Percentiles rank a stretch among this genome's conserved stretches.
phyloP scores from a whole-genome alignment of 2,797 vertebrate genomes.

The Argya squamiceps region DNA sequence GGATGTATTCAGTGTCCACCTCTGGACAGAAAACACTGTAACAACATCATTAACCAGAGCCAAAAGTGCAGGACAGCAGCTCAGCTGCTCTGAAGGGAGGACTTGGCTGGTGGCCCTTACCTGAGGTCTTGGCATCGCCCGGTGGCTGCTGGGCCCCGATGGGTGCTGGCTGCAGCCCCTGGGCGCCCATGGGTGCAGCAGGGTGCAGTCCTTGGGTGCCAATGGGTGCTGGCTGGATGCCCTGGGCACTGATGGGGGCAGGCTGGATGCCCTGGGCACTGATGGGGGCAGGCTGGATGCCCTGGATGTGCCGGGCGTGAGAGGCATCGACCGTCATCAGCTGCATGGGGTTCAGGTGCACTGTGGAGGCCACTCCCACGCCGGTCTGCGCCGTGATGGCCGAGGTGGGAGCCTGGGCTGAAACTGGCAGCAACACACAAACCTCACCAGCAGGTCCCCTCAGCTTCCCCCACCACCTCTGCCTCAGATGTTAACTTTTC shows the following conservation, averaged over 20 bases:
- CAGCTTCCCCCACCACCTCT: accelerated
- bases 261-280: slow-evolving; percentile 89
- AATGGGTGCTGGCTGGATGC: slow-evolving; percentile 85
- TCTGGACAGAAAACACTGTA: neutral
- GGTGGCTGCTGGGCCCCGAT: slow-evolving; percentile 84
- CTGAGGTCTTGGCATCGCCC: slow-evolving; percentile 87
- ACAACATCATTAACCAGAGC: neutral
- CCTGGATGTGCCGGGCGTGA: slow-evolving; percentile 87
- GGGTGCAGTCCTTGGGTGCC: slow-evolving; percentile 92
- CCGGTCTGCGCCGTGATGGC: slow-evolving; percentile 89
- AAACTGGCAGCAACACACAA: slow-evolving; percentile 75
- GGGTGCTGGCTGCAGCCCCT: slow-evolving; percentile 89
- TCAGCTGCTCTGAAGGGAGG: neutral
- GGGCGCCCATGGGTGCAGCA: slow-evolving; percentile 84
- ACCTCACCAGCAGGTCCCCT: neutral
- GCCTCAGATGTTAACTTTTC: neutral
- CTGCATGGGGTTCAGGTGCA: slow-evolving; percentile 97
- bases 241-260: slow-evolving; percentile 75
- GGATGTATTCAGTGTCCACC: too few species aligned
- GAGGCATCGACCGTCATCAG: slow-evolving; percentile 92
- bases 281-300: slow-evolving; percentile 90
- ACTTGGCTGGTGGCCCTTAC: slow-evolving; percentile 62
- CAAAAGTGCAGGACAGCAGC: neutral
- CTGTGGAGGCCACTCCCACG: slow-evolving; percentile 93
- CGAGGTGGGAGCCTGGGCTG: slow-evolving; percentile 93